Evolutionary conservation across 1,140 invertebrate species (phyloP), one percentile per base, ranked within the genome.

Genomic region (Drosophila truncata): DNA sequence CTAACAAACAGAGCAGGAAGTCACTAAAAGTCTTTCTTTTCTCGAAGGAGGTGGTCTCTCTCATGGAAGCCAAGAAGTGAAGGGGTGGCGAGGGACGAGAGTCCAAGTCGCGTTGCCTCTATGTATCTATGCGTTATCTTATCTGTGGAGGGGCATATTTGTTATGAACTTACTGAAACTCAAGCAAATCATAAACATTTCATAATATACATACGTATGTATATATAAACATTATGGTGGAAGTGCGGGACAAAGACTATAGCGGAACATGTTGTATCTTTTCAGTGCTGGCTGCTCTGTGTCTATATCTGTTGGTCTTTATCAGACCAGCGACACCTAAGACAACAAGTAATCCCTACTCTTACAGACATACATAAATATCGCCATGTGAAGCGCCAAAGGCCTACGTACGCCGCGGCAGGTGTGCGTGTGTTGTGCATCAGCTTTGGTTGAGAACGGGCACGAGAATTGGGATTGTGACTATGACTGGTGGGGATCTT

Each of bases 151-250:
- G 63, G 66, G 66, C 82, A 90, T 90, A 90, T 90, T 90, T 90
- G 85, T 80, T 90, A 82, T 91, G 69, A 90, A 85, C 85, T 90
- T 88, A 88, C 81, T 85, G 85, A 72, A 82, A 80, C 82, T 82
- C 85, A 75, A 90, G 85, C 82, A 91, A 90, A 90, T 90, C 82
- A 82, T 90, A 88, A 90, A 90, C 86, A 90, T 90, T 90, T 91
- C 86, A 64, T 90, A 82, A 90, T 90, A 37, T 27, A 49, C 23
- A 25, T 4, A 25, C 7, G 13, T 33, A 49, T 25, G n/a, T 27
- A 82, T 69, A 83, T 70, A 79, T 84, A 71, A 78, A 74, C 84
- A 84, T 78, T 84, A 78, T 74, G 65, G 71, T 78, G 84, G 82
- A 85, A 85, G 82, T 85, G 75, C 81, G 61, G 63, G 55, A 70